Percentiles rank a stretch among this genome's conserved stretches.
phyloP scores from a whole-genome alignment of 2,888 invertebrate genomes.

The Frankliniella intonsa region DNA sequence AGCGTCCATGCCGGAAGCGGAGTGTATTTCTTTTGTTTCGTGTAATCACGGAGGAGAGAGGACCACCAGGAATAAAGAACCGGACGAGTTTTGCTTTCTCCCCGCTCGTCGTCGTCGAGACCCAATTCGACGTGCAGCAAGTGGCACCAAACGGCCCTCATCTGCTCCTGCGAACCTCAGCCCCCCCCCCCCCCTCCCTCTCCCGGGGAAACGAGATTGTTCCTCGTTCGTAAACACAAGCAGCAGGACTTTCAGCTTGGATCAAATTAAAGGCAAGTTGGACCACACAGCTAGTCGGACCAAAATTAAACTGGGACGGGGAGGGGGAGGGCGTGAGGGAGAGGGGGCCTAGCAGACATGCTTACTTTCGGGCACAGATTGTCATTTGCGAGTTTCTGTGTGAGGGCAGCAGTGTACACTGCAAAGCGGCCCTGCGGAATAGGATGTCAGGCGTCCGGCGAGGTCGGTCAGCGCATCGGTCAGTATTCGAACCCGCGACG shows the following conservation, averaged over 20 bases:
- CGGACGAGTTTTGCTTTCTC: background rate
- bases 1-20: no score
- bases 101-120: background rate
- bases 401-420: no score
- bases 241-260: background rate
- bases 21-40: no score
- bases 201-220: slow-evolving; percentile 3
- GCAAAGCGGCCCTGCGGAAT: no score
- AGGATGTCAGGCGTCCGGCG: no score
- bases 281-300: slow-evolving; percentile 20
- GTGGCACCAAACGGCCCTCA: background rate
- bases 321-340: background rate
- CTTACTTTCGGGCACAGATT: no score
- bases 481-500: no score
- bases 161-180: slow-evolving; percentile 1
- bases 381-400: no score
- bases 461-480: no score
- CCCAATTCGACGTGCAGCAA: background rate
- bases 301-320: background rate
- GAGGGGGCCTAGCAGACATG: background rate
- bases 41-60: no score
- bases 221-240: slow-evolving; percentile 15
- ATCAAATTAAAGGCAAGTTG: slow-evolving; percentile 25
- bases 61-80: background rate
- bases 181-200: no score